Base-by-base conservation (phyloP, 1,140 invertebrate species). In the Bombus consobrinus region DNA sequence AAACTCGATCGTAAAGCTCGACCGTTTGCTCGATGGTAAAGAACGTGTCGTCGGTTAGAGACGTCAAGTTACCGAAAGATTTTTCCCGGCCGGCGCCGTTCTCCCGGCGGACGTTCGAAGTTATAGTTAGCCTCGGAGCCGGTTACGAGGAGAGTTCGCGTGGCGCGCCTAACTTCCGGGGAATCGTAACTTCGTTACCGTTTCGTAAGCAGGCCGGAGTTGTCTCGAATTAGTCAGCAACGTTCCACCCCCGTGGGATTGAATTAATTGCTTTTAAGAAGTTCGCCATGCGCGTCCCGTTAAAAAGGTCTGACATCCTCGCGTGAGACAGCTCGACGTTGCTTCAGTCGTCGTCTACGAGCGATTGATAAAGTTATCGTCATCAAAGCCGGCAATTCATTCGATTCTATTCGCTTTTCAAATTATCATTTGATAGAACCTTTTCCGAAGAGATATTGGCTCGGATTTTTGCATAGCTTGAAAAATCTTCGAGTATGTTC, bases 221-320 rank as follows among this genome's bases (percentile, higher is more conserved):
- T 88, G 78, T 88, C 78, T 78, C 68, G 72, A 88, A 85, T 88
- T 88, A 88, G 83, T 88, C 83, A 43, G 73, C 64, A 73, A 34
- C 72, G 77, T 81, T 81, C 74, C 66, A 69, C 34, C 83, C 78
- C 32, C 64, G 68, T 18, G 87, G 73, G 87, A 78, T 68, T 86
- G 43, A 83, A 88, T 88, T 88, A 88, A 88, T 86, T 75, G 87
- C 80, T 86, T 88, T 79, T 79, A 79, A 79, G 79, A 86, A 86
- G 78, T 81, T 86, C 34, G 8, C 43, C 32, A 37, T 34, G 37
- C 62, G 59, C 64, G 68, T 6, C 10, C 68, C 71, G 39, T 64
- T 81, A 68, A 87, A 80, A 80, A 85, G 68, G n/a, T 9, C 76
- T 57, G 81, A 57, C 83, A 57, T n/a, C 34, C 25, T 12, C 15